Evolutionary conservation across 2,797 vertebrate genomes (phyloP).

Genomic region (Parauchenoglanis punctatus): DNA sequence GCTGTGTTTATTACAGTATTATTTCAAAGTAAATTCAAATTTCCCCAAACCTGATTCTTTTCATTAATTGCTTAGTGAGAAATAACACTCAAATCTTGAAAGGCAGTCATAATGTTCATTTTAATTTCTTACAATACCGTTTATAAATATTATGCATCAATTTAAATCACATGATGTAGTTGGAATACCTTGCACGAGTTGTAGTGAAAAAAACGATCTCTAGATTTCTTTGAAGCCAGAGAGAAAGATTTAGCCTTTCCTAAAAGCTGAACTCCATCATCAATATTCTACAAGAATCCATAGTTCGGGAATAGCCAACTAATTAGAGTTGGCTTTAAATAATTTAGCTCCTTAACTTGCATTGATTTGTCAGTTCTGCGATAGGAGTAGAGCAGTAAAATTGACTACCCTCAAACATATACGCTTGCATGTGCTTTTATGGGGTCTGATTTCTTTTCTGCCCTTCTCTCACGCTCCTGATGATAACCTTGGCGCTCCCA

Average conservation of each 20-base stretch:
- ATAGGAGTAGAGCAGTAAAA: slow-evolving; percentile 93
- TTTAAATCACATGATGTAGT: neutral
- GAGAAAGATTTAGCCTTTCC: slow-evolving; percentile 68
- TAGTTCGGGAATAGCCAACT: slow-evolving; percentile 96
- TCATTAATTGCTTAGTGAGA: neutral
- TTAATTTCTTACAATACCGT: neutral
- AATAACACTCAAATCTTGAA: neutral
- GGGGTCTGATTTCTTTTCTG: slow-evolving; percentile 48
- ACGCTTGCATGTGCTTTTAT: slow-evolving; percentile 75
- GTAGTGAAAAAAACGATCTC: slow-evolving; percentile 29
- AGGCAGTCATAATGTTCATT: neutral
- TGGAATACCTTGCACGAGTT: neutral
- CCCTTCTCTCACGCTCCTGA: slow-evolving; percentile 29
- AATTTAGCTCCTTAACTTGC: slow-evolving; percentile 99
- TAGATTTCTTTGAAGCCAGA: slow-evolving; percentile 34
- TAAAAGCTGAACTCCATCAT: slow-evolving; percentile 86
- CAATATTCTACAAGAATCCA: slow-evolving; percentile 96
- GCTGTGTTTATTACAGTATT: neutral
- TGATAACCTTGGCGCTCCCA: neutral
- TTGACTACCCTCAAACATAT: slow-evolving; percentile 90
- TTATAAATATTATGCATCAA: neutral
- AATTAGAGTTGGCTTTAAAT: slow-evolving; percentile 99
- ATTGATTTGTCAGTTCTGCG: slow-evolving; percentile 98
- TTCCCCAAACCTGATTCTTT: neutral
- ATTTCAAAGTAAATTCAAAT: neutral